phyloP scores from a whole-genome alignment of 2,113 vertebrate species.

The Odocoileus hemionus region DNA sequence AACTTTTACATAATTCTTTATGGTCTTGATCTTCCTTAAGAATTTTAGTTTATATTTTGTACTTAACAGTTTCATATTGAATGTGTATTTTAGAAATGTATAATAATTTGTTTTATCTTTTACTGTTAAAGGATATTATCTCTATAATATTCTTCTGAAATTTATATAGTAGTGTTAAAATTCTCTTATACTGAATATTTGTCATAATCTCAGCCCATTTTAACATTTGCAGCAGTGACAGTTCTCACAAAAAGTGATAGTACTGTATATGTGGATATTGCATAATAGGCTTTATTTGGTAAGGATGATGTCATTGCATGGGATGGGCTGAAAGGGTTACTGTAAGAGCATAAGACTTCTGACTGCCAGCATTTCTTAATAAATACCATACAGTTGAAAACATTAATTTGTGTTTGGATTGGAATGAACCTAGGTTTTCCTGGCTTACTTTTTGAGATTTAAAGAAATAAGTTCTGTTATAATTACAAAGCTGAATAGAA shows the following conservation, averaged over 20 bases:
- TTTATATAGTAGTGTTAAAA: conserved; percentile 61
- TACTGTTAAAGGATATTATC: conserved; percentile 58
- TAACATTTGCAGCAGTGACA: conserved; percentile 65
- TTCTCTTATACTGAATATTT: conserved; percentile 54
- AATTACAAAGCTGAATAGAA: conserved; percentile 50
- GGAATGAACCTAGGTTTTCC: conserved; percentile 56
- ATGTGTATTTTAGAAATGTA: conserved; percentile 50
- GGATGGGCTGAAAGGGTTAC: conserved; percentile 79
- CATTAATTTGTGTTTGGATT: conserved; percentile 68
- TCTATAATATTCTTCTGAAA: conserved; percentile 28
- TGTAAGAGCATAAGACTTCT: conserved; percentile 81
- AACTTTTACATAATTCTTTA: background rate
- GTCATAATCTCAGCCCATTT: conserved; percentile 52
- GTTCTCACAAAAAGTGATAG: conserved; percentile 67
- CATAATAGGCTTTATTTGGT: conserved; percentile 77
- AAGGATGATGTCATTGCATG: conserved; percentile 77
- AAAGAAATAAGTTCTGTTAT: conserved; percentile 41
- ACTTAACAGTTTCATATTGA: conserved; percentile 31
- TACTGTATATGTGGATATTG: conserved; percentile 52
- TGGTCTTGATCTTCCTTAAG: background rate
- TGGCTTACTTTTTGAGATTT: conserved; percentile 61
- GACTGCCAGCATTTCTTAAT: conserved; percentile 73
- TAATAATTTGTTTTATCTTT: conserved; percentile 30
- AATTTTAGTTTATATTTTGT: background rate
- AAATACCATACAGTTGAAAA: conserved; percentile 72